These are phyloP conservation scores for Mythimna albipuncta DNA, from an alignment of 2,888 invertebrate species.

Conservation along the genomic window DNA sequence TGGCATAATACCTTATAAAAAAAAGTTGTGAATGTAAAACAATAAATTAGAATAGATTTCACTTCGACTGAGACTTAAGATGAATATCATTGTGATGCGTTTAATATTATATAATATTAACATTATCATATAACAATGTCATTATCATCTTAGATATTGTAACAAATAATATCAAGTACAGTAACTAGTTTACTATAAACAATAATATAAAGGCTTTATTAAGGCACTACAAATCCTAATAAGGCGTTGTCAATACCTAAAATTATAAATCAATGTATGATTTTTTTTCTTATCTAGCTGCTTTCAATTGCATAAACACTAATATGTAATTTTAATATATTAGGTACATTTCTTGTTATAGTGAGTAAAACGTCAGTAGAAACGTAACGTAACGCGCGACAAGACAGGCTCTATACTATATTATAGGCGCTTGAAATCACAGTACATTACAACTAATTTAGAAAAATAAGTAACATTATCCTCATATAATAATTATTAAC, in stretches of 20 bases:
- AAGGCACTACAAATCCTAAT: constrained; percentile 82
- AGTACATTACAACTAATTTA: constrained; percentile 64
- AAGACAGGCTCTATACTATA: constrained; percentile 47
- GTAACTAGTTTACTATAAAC: constrained; percentile 61
- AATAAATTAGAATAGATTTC: constrained; percentile 75
- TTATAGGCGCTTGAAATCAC: constrained; percentile 64
- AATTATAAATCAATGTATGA: constrained; percentile 50
- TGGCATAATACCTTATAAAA: constrained; percentile 87
- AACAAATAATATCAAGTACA: constrained; percentile 67
- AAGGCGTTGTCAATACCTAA: constrained; percentile 73
- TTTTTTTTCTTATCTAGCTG: constrained; percentile 70
- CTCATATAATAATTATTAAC: constrained; percentile 52
- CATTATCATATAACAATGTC: constrained; percentile 51
- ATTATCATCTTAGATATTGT: constrained; percentile 55
- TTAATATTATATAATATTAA: constrained; percentile 63
- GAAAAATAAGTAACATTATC: constrained; percentile 64
- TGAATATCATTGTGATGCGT: constrained; percentile 79
- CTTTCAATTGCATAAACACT: constrained; percentile 62
- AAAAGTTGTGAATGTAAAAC: constrained; percentile 79
- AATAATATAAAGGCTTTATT: constrained; percentile 65
- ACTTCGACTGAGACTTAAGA: constrained; percentile 61
- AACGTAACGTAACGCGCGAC: constrained; percentile 46
- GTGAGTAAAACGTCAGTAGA: constrained; percentile 45
- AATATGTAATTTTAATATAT: constrained; percentile 51
- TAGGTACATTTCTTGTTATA: constrained; percentile 60